These are phyloP conservation scores for Mastomys coucha DNA, from an alignment of 2,113 vertebrate genomes.

Conservation along the genomic window DNA sequence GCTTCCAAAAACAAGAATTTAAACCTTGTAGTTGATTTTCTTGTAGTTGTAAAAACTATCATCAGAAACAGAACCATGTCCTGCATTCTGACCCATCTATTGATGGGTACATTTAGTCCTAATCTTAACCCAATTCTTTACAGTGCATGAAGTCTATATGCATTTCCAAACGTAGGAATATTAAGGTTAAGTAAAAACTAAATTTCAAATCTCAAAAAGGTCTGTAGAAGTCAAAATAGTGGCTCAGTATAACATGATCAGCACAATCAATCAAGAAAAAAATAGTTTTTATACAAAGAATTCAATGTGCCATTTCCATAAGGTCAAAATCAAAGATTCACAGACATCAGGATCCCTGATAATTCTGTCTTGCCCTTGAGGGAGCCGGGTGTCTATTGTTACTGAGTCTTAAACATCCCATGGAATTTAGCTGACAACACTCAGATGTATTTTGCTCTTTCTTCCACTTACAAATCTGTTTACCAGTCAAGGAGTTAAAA, in stretches of 20 bases:
- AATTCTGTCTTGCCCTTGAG: background rate
- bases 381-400: conserved; percentile 33
- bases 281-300: conserved; percentile 21
- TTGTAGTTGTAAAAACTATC: background rate
- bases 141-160: background rate
- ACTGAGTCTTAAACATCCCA: conserved; percentile 33
- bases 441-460: conserved; percentile 3
- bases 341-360: background rate
- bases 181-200: background rate
- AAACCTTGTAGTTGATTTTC: background rate
- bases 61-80: background rate
- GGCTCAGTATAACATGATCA: background rate
- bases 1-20: background rate
- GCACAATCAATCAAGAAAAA: background rate
- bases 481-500: background rate
- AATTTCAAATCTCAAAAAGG: background rate
- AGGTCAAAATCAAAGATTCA: background rate
- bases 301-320: background rate
- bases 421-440: background rate
- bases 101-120: background rate
- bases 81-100: background rate
- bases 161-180: background rate
- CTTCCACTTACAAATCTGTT: conserved; percentile 51
- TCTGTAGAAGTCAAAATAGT: background rate
- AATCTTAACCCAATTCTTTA: background rate